A percentile compares a stretch with the other conserved stretches of the same genome.
These are phyloP conservation scores for Yponomeuta evonymella DNA, from an alignment of 2,888 invertebrate genomes.

Conservation along the genomic window DNA sequence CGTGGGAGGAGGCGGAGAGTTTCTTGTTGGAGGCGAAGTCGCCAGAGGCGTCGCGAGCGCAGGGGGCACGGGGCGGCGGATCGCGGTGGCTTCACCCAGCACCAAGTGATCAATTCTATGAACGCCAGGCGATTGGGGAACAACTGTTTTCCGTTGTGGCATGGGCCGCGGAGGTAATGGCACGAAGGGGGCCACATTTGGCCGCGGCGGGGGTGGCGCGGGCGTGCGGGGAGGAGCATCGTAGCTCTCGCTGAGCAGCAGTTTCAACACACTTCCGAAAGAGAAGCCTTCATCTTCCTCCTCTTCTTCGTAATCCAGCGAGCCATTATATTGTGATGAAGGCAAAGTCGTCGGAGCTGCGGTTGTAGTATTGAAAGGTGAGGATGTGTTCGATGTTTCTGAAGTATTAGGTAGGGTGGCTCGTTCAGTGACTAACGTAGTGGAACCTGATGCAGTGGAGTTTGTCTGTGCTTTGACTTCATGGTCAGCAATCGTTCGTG, in stretches of 20 bases:
- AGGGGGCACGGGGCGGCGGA: conserved; percentile 34
- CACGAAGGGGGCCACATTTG: conserved; percentile 37
- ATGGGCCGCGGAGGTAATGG: conserved; percentile 39
- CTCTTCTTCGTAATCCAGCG: conserved; percentile 53
- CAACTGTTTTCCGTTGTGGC: conserved; percentile 38
- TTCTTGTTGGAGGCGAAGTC: not conserved
- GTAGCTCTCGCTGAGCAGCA: conserved; percentile 73
- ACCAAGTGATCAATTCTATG: conserved; percentile 64
- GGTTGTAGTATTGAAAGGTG: not conserved
- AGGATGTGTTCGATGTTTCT: not conserved
- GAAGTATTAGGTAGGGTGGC: not conserved
- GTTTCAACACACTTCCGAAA: conserved; percentile 77
- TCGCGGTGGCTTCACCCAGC: conserved; percentile 62
- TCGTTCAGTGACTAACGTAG: conserved; percentile 18
- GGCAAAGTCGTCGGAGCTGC: not conserved
- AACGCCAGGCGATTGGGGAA: conserved; percentile 37
- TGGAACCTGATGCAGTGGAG: conserved; percentile 21
- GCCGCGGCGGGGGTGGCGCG: not conserved
- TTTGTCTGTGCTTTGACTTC: not conserved
- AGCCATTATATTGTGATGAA: conserved; percentile 28
- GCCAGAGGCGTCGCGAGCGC: not conserved
- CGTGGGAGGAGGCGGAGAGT: not conserved
- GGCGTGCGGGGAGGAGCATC: conserved; percentile 36
- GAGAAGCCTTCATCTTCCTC: conserved; percentile 73
- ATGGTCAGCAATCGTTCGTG: not conserved